These are phyloP conservation scores for Daboia siamensis DNA, from an alignment of 2,113 vertebrate species.

Conservation along the genomic window DNA sequence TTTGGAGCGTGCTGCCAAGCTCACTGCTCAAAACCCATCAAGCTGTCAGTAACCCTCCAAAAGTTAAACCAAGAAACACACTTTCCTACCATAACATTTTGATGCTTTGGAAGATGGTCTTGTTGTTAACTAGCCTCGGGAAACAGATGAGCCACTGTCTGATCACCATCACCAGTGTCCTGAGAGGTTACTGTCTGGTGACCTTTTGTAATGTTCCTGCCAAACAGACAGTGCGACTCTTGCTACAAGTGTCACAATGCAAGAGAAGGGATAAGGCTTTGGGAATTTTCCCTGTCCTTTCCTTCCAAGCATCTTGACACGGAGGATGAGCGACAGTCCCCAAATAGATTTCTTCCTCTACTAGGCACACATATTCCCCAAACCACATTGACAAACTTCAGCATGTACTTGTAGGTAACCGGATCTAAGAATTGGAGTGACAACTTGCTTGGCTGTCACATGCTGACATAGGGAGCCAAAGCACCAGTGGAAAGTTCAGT, in stretches of 20 bases:
- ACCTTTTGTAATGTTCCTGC: background rate
- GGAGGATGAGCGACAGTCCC: constrained; percentile 18
- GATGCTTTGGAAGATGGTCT: background rate
- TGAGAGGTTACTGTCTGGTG: constrained; percentile 8
- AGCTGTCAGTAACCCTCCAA: constrained; percentile 10
- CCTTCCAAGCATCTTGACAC: constrained; percentile 37
- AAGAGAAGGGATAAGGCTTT: accelerated
- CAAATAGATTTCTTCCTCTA: background rate
- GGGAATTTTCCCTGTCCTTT: background rate
- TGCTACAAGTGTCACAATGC: background rate
- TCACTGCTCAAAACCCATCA: constrained; percentile 1
- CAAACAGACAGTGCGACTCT: background rate
- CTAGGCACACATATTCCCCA: constrained; percentile 3
- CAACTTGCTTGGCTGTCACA: background rate
- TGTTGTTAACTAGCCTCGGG: background rate
- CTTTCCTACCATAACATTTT: background rate
- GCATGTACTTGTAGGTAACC: accelerated
- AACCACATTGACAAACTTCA: background rate
- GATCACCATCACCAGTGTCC: background rate
- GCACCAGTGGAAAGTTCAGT: background rate
- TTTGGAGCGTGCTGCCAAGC: background rate
- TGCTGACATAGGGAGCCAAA: background rate
- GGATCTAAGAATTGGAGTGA: background rate
- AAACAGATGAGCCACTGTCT: constrained; percentile 21
- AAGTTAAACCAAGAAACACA: constrained; percentile 23